A percentile compares a stretch with the other conserved stretches of the same genome.
These are phyloP conservation scores for Trematomus bernacchii DNA, from an alignment of 2,797 vertebrate genomes.

Conservation along the genomic window DNA sequence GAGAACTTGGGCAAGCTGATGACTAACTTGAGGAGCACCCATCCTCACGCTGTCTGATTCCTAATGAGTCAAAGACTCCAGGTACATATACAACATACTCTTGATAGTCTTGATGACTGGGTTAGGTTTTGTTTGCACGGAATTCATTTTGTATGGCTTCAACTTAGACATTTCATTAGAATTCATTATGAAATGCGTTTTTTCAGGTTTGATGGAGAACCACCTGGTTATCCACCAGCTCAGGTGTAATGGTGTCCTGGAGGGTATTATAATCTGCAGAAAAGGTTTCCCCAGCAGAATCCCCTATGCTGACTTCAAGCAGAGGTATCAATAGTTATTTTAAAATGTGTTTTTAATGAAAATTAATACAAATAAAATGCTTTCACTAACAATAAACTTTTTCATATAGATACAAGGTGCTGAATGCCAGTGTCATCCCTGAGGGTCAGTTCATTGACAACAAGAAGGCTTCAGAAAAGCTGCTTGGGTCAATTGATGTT, in stretches of 20 bases:
- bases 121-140: neutral
- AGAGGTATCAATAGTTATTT: slow-evolving; percentile 73
- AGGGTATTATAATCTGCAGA: slow-evolving; percentile 91
- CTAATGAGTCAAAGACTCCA: slow-evolving; percentile 93
- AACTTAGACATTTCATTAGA: neutral
- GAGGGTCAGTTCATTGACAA: slow-evolving; percentile 93
- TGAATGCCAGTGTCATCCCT: slow-evolving; percentile 91
- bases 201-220: slow-evolving; percentile 91
- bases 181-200: neutral
- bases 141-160: too few species aligned
- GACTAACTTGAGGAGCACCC: slow-evolving; percentile 89
- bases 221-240: slow-evolving; percentile 93
- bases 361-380: neutral
- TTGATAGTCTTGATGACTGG: neutral
- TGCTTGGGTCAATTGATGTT: slow-evolving; percentile 90
- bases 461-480: slow-evolving; percentile 92
- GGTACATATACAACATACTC: slow-evolving; percentile 76
- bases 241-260: slow-evolving; percentile 92
- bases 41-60: slow-evolving; percentile 93
- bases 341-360: neutral
- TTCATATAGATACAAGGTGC: slow-evolving; percentile 65
- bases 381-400: neutral
- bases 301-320: slow-evolving; percentile 88
- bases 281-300: slow-evolving; percentile 92
- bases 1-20: slow-evolving; percentile 94